Evolutionary conservation across 2,888 invertebrate genomes (phyloP), one percentile per base, ranked within the genome.

Genomic region (Trachelus iudaicus): DNA sequence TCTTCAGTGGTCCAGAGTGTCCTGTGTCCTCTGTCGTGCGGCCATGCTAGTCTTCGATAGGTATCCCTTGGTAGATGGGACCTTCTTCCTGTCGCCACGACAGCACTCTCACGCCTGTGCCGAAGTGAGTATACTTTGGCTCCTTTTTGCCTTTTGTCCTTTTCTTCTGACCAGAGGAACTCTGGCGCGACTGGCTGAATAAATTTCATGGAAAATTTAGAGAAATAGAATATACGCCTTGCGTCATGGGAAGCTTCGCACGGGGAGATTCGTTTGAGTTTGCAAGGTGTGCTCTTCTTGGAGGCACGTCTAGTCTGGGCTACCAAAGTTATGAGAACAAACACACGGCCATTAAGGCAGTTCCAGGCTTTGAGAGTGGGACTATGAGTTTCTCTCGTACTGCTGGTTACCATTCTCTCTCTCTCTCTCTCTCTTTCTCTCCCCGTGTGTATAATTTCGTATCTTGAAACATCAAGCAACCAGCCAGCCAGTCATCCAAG

Each of bases 21-120:
- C 95, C 78, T 99, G 96, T 92, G 96, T 97, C 83, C 94, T 96
- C 85, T 98, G 99, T 93, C 96, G 97, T 88, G 96, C 96, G 77
- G 95, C 96, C 80, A 94, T 99, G 94, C 94, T 96, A 84, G 98
- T 99, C 80, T 99, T 98, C 93, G 99, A 99, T 93, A 95, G 98
- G 89, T 99, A 99, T 93, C 99, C 99, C 1, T 94, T 99, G 85
- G 96, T 99, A 73, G 99, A 99, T 91, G 99, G 99, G 79, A 98
- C 98, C 68, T 98, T 99, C 94, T 99, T 99, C 94, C 94, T 99
- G 81, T 98, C 98, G 87, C 98, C 99, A 56, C 95, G 96, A 84
- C 97, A 98, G 90, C 98, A 98, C 92, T 96, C 96, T 89, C 95
- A 95, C 90, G 94, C 95, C 87, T 97, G 97, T 90, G 95, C 97